Conservation (phyloP, 2,113 vertebrate genomes). For the western clawed frog (Xenopus tropicalis) region UCB_Xtro_10.0 CM004452.2:14958501-14959000, state of each 20-base stretch:
- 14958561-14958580: conserved; percentile 89
- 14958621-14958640: conserved; percentile 80
- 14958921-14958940: too few relatives aligned
- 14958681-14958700: conserved; percentile 96
- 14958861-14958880: too few relatives aligned
- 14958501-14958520: conserved; percentile 94
- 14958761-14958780: background rate
- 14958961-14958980: too few relatives aligned
- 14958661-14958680: conserved; percentile 98
- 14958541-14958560: conserved; percentile 82
- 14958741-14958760: background rate
- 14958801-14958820: background rate
- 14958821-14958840: background rate
- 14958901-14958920: too few relatives aligned
- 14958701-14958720: conserved; percentile 89
- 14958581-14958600: conserved; percentile 90
- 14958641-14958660: conserved; percentile 93
- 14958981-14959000: too few relatives aligned
- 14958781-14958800: background rate
- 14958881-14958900: too few relatives aligned
- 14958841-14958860: background rate
- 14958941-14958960: too few relatives aligned
- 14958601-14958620: conserved; percentile 78
- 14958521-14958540: conserved; percentile 95
- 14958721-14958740: background rate